Percentiles rank a stretch among this genome's conserved stretches.
Evolutionary conservation across 2,113 vertebrate genomes (phyloP).

Genomic region (Malurus elegans): DNA sequence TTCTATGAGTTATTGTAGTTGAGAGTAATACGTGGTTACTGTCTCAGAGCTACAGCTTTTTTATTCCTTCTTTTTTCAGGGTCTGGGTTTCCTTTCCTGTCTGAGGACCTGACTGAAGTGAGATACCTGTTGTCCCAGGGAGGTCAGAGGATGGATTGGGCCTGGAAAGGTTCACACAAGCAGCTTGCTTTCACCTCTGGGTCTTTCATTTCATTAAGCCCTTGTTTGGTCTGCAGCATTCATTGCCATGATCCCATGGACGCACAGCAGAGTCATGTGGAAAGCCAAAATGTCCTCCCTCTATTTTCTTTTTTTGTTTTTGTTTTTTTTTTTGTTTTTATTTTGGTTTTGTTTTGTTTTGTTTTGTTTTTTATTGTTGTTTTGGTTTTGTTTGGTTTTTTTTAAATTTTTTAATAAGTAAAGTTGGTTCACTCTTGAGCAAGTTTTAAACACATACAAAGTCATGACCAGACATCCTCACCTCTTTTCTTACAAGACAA

Average conservation of each 20-base stretch:
- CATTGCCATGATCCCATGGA: background rate
- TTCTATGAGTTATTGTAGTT: background rate
- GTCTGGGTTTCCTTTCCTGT: background rate
- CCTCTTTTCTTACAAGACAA: background rate
- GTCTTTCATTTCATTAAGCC: background rate
- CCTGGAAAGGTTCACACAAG: background rate
- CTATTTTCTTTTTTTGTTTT: background rate
- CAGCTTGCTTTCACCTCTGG: accelerated
- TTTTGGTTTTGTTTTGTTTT: no score
- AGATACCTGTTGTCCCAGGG: background rate
- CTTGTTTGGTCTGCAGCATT: background rate
- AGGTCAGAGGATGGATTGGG: background rate
- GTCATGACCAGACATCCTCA: background rate
- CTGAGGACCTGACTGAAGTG: background rate
- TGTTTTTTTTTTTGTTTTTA: no score
- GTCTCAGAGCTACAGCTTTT: background rate
- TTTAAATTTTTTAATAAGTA: background rate
- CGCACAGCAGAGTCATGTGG: background rate
- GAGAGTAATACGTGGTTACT: background rate
- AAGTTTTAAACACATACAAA: background rate
- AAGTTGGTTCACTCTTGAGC: background rate
- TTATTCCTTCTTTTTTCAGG: background rate
- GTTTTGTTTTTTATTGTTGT: no score
- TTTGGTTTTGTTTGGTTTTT: background rate
- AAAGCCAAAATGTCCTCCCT: background rate